Evolutionary conservation across 2,113 vertebrate genomes (phyloP).

Genomic region (Oceanites oceanicus): DNA sequence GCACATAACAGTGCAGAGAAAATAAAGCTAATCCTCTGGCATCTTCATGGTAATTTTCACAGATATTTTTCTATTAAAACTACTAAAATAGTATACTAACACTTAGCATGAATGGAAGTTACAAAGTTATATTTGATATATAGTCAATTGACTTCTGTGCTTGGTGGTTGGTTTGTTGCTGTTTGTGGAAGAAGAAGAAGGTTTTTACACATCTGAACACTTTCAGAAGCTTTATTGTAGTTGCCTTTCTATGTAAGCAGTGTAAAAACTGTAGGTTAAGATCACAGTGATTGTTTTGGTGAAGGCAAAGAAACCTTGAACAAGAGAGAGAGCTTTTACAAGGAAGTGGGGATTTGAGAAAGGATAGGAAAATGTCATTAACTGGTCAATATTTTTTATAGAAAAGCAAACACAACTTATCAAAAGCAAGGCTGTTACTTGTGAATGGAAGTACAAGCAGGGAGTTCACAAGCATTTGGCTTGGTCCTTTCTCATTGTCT

Average conservation of each 20-base stretch:
- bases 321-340: neutral
- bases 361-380: neutral
- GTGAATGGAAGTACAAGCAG: neutral
- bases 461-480: neutral
- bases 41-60: neutral
- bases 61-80: neutral
- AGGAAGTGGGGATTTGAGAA: neutral
- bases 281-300: neutral
- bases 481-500: neutral
- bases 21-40: neutral
- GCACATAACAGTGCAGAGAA: neutral
- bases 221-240: neutral
- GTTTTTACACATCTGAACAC: neutral
- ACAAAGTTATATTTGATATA: neutral
- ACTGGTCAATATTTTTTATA: neutral
- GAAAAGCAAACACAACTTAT: neutral
- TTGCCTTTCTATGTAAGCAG: neutral
- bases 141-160: rapidly evolving
- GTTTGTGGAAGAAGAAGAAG: neutral
- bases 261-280: neutral
- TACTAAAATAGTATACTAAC: neutral
- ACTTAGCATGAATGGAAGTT: neutral
- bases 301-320: neutral
- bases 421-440: neutral
- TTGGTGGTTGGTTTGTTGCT: neutral